Percentiles rank a stretch among this genome's conserved stretches.
Conservation (phyloP, 2,888 invertebrate genomes). For the Pasiphila rectangulata region DNA sequence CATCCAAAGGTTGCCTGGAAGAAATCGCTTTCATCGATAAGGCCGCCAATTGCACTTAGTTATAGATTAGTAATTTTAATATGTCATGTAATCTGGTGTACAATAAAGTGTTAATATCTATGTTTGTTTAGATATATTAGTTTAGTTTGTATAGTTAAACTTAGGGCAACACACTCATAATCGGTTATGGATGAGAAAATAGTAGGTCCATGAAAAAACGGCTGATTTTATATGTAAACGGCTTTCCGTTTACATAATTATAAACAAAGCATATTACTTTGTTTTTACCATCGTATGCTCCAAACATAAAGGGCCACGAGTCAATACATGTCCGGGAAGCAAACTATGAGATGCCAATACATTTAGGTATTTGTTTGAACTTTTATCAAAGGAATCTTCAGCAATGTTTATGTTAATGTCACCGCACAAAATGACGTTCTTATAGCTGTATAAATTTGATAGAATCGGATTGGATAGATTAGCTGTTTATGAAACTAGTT, state of each 20-base stretch:
- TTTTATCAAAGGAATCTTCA: constrained; percentile 5
- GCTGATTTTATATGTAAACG: background rate
- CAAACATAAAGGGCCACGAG: constrained; percentile 23
- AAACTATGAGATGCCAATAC: constrained; percentile 29
- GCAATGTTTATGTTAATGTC: constrained; percentile 27
- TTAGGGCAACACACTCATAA: background rate
- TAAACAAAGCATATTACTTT: constrained; percentile 6
- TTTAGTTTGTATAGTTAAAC: background rate
- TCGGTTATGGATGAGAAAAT: constrained; percentile 1
- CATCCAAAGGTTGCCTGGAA: too few species aligned
- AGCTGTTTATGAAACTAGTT: constrained; percentile 4
- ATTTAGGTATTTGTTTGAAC: constrained; percentile 21
- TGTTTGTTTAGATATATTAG: background rate
- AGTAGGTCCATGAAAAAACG: too few species aligned
- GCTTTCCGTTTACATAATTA: too few species aligned
- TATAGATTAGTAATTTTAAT: too few species aligned
- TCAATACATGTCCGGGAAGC: constrained; percentile 25
- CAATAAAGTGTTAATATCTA: too few species aligned
- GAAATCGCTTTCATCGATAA: too few species aligned
- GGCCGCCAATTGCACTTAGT: too few species aligned
- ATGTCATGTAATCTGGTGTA: too few species aligned
- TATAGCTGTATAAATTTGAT: background rate
- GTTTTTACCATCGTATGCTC: constrained; percentile 31
- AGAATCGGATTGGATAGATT: background rate
- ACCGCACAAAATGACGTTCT: too few species aligned